A percentile compares a stretch with the other conserved stretches of the same genome.
Evolutionary conservation across 2,888 invertebrate species (phyloP).

Genomic region (Agrochola macilenta): DNA sequence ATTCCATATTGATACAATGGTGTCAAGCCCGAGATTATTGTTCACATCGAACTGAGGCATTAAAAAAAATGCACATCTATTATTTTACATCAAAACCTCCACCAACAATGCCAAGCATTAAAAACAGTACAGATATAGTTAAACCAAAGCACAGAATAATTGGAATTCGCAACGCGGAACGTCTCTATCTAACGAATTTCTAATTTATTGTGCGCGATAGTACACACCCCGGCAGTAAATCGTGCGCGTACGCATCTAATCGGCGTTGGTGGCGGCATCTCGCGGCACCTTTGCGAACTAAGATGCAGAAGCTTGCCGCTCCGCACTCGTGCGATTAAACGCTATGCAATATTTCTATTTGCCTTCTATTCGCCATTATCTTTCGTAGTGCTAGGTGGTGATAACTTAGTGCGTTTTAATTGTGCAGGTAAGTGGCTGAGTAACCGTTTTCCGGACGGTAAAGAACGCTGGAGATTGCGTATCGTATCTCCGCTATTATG

Average conservation of each 20-base stretch:
- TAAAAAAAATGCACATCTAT: not conserved
- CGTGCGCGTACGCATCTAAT: conserved; percentile 87
- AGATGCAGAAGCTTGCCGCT: conserved; percentile 85
- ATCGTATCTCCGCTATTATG: conserved; percentile 53
- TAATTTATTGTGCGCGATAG: conserved; percentile 89
- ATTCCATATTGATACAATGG: conserved; percentile 3
- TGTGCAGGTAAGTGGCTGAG: conserved; percentile 67
- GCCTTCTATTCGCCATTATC: conserved; percentile 73
- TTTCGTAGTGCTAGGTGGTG: conserved; percentile 76
- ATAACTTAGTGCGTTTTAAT: conserved; percentile 73
- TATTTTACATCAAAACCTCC: conserved; percentile 37
- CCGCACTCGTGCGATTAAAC: conserved; percentile 66
- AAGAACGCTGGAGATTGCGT: conserved; percentile 57
- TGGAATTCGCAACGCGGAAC: conserved; percentile 82
- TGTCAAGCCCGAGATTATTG: not conserved
- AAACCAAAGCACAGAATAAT: conserved; percentile 80
- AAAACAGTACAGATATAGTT: conserved; percentile 63
- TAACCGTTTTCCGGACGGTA: conserved; percentile 59
- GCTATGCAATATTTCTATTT: conserved; percentile 83
- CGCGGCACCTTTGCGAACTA: conserved; percentile 87
- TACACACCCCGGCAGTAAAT: conserved; percentile 85
- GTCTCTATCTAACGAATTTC: conserved; percentile 90
- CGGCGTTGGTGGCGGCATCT: conserved; percentile 83
- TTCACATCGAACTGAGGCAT: not conserved
- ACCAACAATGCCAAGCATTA: conserved; percentile 59